These are phyloP conservation scores for Stomorhina lunata DNA, from an alignment of 2,888 invertebrate species.

Conservation along the genomic window DNA sequence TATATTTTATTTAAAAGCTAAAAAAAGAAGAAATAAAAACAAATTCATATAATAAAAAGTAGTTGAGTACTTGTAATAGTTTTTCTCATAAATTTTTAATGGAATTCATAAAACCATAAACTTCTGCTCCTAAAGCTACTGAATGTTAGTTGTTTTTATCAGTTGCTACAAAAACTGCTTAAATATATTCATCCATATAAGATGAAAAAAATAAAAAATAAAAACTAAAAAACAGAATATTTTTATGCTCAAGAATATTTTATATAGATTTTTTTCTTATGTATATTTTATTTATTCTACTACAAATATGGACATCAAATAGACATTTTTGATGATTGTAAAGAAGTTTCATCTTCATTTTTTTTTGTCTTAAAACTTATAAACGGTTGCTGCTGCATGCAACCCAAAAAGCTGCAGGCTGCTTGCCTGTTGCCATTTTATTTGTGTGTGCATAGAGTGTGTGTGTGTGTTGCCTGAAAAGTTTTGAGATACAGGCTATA, in stretches of 20 bases:
- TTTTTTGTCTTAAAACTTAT: slow-evolving; percentile 27
- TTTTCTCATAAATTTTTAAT: slow-evolving; percentile 51
- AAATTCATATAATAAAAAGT: slow-evolving; percentile 15
- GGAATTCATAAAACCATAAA: slow-evolving; percentile 40
- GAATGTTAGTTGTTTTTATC: neutral
- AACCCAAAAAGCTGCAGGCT: neutral
- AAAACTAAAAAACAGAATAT: neutral
- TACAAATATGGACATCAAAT: slow-evolving; percentile 53
- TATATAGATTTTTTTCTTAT: slow-evolving; percentile 24
- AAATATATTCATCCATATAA: slow-evolving; percentile 48
- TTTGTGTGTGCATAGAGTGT: neutral
- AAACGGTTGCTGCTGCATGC: slow-evolving; percentile 11
- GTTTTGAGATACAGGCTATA: neutral
- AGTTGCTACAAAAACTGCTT: neutral
- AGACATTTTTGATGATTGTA: slow-evolving; percentile 43
- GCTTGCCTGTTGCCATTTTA: slow-evolving; percentile 17
- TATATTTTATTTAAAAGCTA: slow-evolving; percentile 25
- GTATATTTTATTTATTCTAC: slow-evolving; percentile 31
- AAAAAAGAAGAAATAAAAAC: slow-evolving; percentile 5
- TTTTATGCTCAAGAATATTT: slow-evolving; percentile 41
- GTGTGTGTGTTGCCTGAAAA: slow-evolving; percentile 6
- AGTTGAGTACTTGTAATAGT: slow-evolving; percentile 24
- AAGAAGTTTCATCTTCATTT: slow-evolving; percentile 20
- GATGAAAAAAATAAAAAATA: neutral
- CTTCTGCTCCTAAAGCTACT: neutral